Evolutionary conservation across 2,113 vertebrate species (phyloP).

Genomic region (Philantomba maxwellii): DNA sequence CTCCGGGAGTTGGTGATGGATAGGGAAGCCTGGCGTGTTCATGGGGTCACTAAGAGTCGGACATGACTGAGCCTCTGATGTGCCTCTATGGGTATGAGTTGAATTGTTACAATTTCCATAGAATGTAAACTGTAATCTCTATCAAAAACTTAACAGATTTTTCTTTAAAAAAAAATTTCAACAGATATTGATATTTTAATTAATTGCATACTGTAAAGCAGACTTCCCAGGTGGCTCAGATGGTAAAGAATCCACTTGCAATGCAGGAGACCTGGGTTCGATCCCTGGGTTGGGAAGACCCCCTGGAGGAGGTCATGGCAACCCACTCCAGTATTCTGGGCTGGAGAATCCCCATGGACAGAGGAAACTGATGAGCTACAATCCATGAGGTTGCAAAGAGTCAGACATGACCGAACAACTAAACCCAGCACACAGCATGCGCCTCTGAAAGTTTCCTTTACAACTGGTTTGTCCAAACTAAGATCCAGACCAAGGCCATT

Average conservation of each 20-base stretch:
- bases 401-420: neutral
- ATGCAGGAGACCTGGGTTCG: neutral
- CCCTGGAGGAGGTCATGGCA: neutral
- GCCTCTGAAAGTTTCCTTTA: neutral
- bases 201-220: neutral
- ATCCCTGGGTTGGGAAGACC: neutral
- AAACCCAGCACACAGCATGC: neutral
- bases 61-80: too few relatives aligned
- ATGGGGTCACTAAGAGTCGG: too few relatives aligned
- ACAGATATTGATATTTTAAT: neutral
- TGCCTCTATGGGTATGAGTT: neutral
- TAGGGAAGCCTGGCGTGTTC: too few relatives aligned
- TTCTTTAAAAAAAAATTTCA: neutral
- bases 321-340: neutral
- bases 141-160: neutral
- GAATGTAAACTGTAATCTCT: neutral
- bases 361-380: neutral
- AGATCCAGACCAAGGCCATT: neutral
- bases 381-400: neutral
- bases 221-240: neutral
- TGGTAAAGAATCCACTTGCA: neutral
- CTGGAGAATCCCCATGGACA: neutral
- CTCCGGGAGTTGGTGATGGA: too few relatives aligned
- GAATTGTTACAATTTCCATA: neutral
- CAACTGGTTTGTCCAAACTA: neutral